Evolutionary conservation across 92 coral and sea anemone species (phyloP).

Genomic region (Paramuricea clavata): DNA sequence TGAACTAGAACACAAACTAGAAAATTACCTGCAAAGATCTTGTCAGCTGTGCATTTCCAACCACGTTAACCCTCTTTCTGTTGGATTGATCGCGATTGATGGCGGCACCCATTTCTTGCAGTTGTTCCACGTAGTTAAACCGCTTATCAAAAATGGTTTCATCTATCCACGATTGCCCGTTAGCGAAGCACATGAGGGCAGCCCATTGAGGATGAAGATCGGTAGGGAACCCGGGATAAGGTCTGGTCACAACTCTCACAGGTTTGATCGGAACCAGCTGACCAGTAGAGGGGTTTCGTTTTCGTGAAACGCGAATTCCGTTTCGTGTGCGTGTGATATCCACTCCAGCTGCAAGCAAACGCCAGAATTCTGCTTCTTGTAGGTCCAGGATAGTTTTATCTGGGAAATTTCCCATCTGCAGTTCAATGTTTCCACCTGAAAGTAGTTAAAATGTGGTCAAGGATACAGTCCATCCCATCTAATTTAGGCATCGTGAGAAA

Average conservation of each 20-base stretch:
- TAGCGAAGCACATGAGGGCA: constrained; percentile 67
- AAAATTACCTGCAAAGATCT: neutral
- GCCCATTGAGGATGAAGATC: constrained; percentile 78
- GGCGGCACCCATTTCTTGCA: constrained; percentile 62
- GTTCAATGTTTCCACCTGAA: constrained; percentile 49
- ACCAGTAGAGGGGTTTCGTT: neutral
- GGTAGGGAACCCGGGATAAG: constrained; percentile 76
- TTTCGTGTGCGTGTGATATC: constrained; percentile 28
- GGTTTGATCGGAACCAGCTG: neutral
- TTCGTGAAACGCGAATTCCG: constrained; percentile 11
- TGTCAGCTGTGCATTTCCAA: neutral
- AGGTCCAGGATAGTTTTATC: neutral
- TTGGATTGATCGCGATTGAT: neutral
- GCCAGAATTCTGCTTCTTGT: constrained; percentile 46
- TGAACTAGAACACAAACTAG: too few species aligned
- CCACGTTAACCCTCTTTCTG: neutral
- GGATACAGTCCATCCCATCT: too few species aligned
- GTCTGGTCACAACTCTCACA: constrained; percentile 50
- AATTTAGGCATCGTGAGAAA: too few species aligned
- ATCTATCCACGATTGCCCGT: constrained; percentile 51
- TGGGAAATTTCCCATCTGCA: constrained; percentile 21
- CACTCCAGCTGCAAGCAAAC: constrained; percentile 58
- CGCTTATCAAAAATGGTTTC: constrained; percentile 28
- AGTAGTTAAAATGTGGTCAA: neutral
- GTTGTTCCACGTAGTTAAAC: constrained; percentile 19